Percentiles rank a stretch among this genome's conserved stretches.
Conservation (phyloP, 2,113 vertebrate genomes). For the Haliaeetus leucogaster region DNA sequence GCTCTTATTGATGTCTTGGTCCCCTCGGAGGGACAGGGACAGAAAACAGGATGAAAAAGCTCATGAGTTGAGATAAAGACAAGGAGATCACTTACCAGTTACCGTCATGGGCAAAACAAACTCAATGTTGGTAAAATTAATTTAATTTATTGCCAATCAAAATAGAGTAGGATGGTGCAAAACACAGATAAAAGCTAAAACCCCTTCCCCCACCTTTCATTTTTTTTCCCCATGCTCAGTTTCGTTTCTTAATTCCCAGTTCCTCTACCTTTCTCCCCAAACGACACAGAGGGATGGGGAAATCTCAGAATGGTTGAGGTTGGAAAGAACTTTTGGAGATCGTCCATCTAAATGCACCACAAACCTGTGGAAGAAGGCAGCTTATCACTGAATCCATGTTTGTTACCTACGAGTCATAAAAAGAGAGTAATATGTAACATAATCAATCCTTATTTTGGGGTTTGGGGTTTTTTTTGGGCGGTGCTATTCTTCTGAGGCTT, state of each 20-base stretch:
- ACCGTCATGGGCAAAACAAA: neutral
- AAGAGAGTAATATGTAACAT: neutral
- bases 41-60: neutral
- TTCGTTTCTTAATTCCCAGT: neutral
- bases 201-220: neutral
- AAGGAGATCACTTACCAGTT: neutral
- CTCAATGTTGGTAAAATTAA: neutral
- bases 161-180: neutral
- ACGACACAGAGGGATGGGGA: neutral
- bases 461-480: rapidly evolving
- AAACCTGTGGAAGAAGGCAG: neutral
- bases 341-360: neutral
- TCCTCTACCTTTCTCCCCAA: neutral
- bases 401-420: neutral
- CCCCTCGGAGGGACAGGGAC: rapidly evolving
- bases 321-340: neutral
- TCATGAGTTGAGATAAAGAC: neutral
- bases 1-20: neutral
- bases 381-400: neutral
- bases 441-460: neutral
- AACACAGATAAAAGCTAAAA: neutral
- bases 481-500: neutral
- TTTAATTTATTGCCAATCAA: neutral
- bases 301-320: neutral
- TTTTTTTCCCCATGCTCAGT: neutral